phyloP scores from a whole-genome alignment of 64 coral and sea anemone species.

The Hydrozoanthus tunicans region DNA sequence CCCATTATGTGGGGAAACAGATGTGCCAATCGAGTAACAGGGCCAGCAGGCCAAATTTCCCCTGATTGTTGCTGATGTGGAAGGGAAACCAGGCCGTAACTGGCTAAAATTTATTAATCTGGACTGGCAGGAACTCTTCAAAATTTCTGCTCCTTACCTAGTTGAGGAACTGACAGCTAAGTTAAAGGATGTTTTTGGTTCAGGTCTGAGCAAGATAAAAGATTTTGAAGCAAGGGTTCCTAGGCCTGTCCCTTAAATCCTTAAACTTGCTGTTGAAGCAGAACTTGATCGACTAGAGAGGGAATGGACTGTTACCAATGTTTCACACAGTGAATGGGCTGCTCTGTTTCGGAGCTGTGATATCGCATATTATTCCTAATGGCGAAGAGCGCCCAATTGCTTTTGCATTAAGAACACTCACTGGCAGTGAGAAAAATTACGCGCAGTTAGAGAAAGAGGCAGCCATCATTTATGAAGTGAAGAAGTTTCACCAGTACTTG shows the following conservation, averaged over 20 bases:
- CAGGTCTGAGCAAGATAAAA: background rate
- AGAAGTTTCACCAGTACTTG: background rate
- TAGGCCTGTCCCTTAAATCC: background rate
- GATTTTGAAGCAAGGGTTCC: background rate
- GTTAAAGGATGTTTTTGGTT: background rate
- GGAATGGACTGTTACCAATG: background rate
- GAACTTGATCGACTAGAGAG: slow-evolving; percentile 7
- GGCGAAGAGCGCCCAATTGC: background rate
- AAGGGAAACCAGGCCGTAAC: background rate
- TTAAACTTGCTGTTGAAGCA: background rate
- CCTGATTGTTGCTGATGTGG: background rate
- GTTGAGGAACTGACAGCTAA: background rate
- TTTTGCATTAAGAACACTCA: background rate
- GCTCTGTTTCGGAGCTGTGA: background rate
- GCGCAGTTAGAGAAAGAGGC: background rate
- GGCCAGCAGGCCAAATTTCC: background rate
- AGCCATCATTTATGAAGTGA: background rate
- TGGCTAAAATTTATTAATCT: background rate
- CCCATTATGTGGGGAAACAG: background rate
- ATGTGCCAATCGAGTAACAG: background rate
- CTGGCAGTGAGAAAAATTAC: background rate
- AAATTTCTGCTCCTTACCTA: background rate
- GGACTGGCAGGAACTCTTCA: background rate
- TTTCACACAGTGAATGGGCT: slow-evolving; percentile 25
- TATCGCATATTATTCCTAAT: background rate